phyloP scores from a whole-genome alignment of 2,797 vertebrate genomes.

The Sebastes nivosus region DNA sequence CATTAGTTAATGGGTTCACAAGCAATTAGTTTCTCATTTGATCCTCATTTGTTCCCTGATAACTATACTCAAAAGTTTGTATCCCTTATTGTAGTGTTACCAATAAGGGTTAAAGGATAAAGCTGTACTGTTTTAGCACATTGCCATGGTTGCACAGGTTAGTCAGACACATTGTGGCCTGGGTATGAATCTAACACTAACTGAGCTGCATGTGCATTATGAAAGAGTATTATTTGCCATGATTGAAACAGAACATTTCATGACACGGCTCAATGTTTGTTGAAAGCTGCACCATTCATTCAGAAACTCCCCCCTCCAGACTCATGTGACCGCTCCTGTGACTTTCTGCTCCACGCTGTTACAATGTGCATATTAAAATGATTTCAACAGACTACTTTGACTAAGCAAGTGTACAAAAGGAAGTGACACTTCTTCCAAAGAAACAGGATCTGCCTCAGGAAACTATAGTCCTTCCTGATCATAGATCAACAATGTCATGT shows the following conservation, averaged over 20 bases:
- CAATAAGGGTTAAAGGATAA: too few relatives aligned
- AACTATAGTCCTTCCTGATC: constrained; percentile 10
- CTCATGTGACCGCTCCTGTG: background rate
- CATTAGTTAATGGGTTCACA: background rate
- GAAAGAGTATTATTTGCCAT: background rate
- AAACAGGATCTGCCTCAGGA: constrained; percentile 38
- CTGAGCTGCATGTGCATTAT: background rate
- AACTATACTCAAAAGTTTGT: too few relatives aligned
- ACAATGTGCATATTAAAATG: constrained; percentile 19
- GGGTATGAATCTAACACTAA: background rate
- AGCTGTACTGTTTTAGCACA: background rate
- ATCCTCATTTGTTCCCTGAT: background rate
- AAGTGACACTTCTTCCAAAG: constrained; percentile 13
- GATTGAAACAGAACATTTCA: background rate
- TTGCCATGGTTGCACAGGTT: background rate
- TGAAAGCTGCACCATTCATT: background rate
- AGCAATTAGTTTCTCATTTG: background rate
- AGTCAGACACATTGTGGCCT: background rate
- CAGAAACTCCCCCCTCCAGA: background rate
- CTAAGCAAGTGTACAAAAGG: background rate
- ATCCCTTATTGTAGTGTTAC: too few relatives aligned
- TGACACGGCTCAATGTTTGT: background rate
- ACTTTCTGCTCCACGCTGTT: background rate
- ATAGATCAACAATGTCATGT: constrained; percentile 15
- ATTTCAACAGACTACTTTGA: constrained; percentile 25